Base-by-base conservation (phyloP, 2,888 invertebrate species). In the Acleris literana region DNA sequence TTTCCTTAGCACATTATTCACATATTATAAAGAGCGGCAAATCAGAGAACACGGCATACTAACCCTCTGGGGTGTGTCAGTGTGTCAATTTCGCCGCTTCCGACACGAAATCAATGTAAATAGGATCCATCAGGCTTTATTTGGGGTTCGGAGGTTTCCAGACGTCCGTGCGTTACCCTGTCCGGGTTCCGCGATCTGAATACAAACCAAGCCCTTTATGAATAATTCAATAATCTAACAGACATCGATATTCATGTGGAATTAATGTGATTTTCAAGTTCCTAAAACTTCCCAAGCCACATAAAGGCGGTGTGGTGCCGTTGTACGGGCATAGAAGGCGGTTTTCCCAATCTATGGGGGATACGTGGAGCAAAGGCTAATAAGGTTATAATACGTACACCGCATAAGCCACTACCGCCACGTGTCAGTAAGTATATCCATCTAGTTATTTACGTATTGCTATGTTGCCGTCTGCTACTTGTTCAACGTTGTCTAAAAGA, bases 181-280 rank as follows among this genome's bases (percentile, higher is more conserved):
- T 20, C 69, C 74, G 72, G 73, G 76, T 77, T 75, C 70, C 73
- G 71, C 74, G 75, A 76, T 80, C 76, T 76, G 79, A 79, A 81
- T 81, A 81, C 81, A 79, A 81, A 80, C 77, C 77, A 79, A 75
- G 73, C 68, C 64, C 70, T 73, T 69, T 72, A 81, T 82, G 82
- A 82, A 82, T 82, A 76, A 82, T 82, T 82, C 82, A 82, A 77
- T 74, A 69, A 71, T 73, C 74, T 74, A 76, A 74, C 74, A 77
- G 78, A 76, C 81, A 81, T 82, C 81, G 80, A 81, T 82, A 81
- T 82, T 81, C 81, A 82, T 81, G 78, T 71, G 74, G 72, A 69
- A 62, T 72, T 71, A 72, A 71, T 70, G 72, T 75, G 72, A 74
- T 78, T 73, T 72, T 72, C 68, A 70, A 76, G 73, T 70, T 73